Percentiles rank a stretch among this genome's conserved stretches.
Conservation (phyloP, 2,797 vertebrate genomes). For the Acrocephalus scirpaceus region DNA sequence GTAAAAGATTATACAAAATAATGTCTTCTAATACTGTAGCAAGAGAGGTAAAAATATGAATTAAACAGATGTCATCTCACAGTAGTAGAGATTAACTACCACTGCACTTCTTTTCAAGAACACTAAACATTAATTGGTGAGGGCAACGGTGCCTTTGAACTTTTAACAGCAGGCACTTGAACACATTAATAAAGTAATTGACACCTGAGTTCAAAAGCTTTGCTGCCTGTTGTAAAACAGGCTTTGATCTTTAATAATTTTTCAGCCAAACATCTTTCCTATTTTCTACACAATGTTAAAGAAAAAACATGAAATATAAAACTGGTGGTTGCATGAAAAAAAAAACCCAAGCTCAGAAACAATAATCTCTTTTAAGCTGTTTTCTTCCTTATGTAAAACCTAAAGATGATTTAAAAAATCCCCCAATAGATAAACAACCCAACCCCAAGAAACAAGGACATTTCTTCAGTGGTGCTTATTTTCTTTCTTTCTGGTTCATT, state of each 20-base stretch:
- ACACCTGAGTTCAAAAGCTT: slow-evolving; percentile 19
- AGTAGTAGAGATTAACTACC: neutral
- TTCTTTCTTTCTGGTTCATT: neutral
- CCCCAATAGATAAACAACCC: neutral
- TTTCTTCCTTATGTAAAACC: neutral
- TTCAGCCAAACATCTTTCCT: neutral
- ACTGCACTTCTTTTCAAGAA: neutral
- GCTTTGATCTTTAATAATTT: neutral
- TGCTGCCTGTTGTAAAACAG: neutral
- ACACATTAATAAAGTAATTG: slow-evolving; percentile 1
- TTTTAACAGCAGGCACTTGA: neutral
- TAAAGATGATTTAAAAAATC: neutral
- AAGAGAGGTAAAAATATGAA: neutral
- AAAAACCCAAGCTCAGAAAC: neutral
- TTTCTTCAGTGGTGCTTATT: neutral
- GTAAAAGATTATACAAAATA: neutral
- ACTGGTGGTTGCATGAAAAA: neutral
- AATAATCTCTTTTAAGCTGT: neutral
- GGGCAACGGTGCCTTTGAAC: neutral
- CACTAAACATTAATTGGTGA: slow-evolving; percentile 7
- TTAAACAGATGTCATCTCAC: neutral
- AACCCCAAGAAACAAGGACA: neutral
- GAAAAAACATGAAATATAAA: neutral
- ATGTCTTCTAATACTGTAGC: neutral
- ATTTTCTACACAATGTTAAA: neutral